Base-by-base conservation (phyloP, 2,888 invertebrate species). In the Mythimna vitellina region DNA sequence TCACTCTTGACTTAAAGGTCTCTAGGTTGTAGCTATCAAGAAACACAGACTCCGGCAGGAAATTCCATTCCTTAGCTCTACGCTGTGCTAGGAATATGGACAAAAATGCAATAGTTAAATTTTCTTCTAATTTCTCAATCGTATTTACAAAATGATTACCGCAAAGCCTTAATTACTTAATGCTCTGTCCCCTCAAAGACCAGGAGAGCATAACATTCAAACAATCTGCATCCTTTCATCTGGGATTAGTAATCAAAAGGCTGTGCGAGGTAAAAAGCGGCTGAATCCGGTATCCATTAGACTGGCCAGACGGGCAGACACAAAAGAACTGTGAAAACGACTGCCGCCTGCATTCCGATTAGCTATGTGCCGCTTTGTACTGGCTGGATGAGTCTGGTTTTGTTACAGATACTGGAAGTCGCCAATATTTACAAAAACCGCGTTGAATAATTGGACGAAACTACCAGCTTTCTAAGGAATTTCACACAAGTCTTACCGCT, bases 251-350 rank as follows among this genome's bases (percentile, higher is more conserved):
- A 80, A 86, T 86, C 78, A 83, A 86, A 88, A 82, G 84, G 83
- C 76, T 78, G 53, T 67, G 73, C 56, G 76, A 74, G 68, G 74
- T 80, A 87, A 85, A 85, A 87, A 80, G 76, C 81, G 80, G 76
- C 76, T 73, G 81, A 81, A 80, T 85, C 77, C 81, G 75, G 81
- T 74, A 76, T 78, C 82, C 88, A 89, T 91, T 91, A 91, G 86
- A 83, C 75, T 70, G 81, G 80, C 80, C 87, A 86, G 88, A 84
- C 87, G 73, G 83, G 83, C 90, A 91, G 92, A 92, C 92, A 92
- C 89, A 92, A 92, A 92, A 92, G 89, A 86, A 91, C 89, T 78
- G 83, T 76, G 81, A 85, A 86, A 87, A 88, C 87, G 74, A 82
- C 85, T 79, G 75, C 83, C 68, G 84, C 81, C 86, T 84, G 87